Evolutionary conservation across 2,888 invertebrate genomes (phyloP).

Genomic region (Philereme vetulata): DNA sequence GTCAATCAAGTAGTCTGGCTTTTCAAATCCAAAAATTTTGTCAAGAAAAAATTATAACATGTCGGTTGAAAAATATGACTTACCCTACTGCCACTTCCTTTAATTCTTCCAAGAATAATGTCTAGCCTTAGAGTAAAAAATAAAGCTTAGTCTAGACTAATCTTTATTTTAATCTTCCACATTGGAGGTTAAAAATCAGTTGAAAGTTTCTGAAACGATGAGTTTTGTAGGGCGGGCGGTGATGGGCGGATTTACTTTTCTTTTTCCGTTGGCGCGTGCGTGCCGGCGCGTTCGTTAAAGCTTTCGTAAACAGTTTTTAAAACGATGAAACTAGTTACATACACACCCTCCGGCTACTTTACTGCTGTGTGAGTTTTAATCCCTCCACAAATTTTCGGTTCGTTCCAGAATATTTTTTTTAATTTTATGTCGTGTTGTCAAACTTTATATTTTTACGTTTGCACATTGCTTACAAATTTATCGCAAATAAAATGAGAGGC

Average conservation of each 20-base stretch:
- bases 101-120: not conserved
- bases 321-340: constrained; percentile 47
- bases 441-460: too few relatives aligned
- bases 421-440: not conserved
- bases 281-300: constrained; percentile 54
- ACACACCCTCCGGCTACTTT: constrained; percentile 35
- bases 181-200: constrained; percentile 18
- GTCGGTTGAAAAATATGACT: too few relatives aligned
- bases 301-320: constrained; percentile 50
- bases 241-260: constrained; percentile 48
- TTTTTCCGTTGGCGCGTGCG: constrained; percentile 48
- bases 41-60: too few relatives aligned
- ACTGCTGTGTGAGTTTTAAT: constrained; percentile 32
- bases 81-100: not conserved
- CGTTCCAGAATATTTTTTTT: not conserved
- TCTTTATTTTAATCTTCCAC: constrained; percentile 4
- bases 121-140: too few relatives aligned
- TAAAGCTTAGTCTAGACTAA: not conserved
- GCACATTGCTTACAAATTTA: too few relatives aligned
- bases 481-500: too few relatives aligned
- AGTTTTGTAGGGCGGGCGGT: constrained; percentile 42
- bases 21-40: too few relatives aligned
- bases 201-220: constrained; percentile 34
- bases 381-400: constrained; percentile 6
- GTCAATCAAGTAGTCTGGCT: too few relatives aligned